Evolutionary conservation across 2,113 vertebrate genomes (phyloP).

Genomic region (Pseudopodoces humilis): DNA sequence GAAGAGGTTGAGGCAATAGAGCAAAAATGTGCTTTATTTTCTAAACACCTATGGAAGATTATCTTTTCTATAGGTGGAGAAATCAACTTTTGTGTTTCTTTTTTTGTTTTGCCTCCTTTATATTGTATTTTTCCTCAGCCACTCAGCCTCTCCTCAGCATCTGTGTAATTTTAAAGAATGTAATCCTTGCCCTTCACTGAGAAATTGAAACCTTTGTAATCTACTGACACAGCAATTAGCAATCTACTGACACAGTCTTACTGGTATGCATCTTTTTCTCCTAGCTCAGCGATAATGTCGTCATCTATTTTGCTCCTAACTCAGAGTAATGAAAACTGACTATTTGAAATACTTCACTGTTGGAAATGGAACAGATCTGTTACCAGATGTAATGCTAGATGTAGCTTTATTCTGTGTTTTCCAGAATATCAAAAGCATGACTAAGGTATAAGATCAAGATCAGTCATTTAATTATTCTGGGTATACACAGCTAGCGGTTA

Average conservation of each 20-base stretch:
- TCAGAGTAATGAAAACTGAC: conserved; percentile 16
- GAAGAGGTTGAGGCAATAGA: neutral
- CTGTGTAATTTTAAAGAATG: neutral
- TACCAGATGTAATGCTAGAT: conserved; percentile 10
- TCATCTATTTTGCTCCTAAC: conserved; percentile 10
- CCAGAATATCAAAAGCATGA: neutral
- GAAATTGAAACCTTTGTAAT: conserved; percentile 7
- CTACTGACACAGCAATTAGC: conserved; percentile 13
- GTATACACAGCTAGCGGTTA: neutral
- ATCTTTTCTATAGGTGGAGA: neutral
- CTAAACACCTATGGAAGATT: neutral
- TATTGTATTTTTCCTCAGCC: neutral
- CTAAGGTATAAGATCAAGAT: neutral
- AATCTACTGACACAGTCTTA: neutral
- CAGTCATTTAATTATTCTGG: neutral
- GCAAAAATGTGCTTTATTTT: neutral
- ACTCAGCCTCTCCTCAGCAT: neutral
- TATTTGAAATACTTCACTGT: conserved; percentile 6
- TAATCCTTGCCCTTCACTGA: neutral
- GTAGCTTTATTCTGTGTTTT: neutral
- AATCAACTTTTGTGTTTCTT: neutral
- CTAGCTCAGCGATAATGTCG: neutral
- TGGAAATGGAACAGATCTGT: conserved; percentile 2
- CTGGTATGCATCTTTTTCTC: conserved; percentile 50
- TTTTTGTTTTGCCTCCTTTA: neutral